These are phyloP conservation scores for Aplysia californica DNA, from an alignment of 1,140 invertebrate genomes.

Conservation along the genomic window DNA sequence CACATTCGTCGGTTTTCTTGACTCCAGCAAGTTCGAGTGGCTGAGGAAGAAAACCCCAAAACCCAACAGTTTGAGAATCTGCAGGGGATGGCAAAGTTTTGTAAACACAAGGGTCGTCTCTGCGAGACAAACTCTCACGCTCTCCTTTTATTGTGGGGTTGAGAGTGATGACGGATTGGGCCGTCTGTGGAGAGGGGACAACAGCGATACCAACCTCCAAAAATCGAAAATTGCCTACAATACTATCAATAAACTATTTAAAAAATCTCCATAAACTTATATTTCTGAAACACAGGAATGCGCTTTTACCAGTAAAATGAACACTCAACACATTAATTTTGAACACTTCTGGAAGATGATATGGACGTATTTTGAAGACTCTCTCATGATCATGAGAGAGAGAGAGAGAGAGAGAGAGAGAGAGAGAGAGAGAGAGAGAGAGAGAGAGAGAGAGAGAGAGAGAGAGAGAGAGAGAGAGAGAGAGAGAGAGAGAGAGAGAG, in stretches of 20 bases:
- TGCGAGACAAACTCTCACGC: background rate
- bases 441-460: background rate
- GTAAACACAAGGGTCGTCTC: too few species aligned
- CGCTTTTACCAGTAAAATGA: too few species aligned
- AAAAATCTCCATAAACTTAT: background rate
- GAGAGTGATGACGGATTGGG: too few species aligned
- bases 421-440: background rate
- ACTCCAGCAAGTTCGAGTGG: too few species aligned
- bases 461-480: background rate
- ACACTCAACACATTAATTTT: too few species aligned
- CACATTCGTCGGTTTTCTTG: too few species aligned
- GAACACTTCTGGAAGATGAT: background rate
- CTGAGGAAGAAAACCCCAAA: too few species aligned
- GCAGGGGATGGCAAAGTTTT: too few species aligned
- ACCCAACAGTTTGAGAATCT: too few species aligned
- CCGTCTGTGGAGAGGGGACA: too few species aligned
- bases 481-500: constrained; percentile 1
- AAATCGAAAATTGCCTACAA: background rate
- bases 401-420: background rate
- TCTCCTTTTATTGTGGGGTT: too few species aligned
- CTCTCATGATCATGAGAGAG: background rate
- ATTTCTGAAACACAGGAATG: too few species aligned
- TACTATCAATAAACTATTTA: background rate
- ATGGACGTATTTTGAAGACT: background rate
- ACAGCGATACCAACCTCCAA: background rate